phyloP scores from a whole-genome alignment of 2,113 vertebrate species.

The Hippopotamus amphibius region DNA sequence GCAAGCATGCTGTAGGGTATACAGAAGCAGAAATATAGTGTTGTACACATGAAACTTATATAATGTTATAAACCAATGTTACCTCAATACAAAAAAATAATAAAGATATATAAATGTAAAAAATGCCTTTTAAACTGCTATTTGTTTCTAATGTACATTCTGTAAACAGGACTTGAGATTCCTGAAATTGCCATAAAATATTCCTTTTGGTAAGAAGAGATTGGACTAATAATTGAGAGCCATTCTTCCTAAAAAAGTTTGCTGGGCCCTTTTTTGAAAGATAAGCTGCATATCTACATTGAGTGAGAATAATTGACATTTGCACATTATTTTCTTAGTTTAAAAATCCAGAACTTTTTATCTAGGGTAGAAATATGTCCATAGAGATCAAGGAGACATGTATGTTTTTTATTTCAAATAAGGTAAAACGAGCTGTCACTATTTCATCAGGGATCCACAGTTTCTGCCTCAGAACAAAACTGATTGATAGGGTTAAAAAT shows the following conservation, averaged over 20 bases:
- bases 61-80: neutral
- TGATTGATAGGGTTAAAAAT: neutral
- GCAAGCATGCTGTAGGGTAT: neutral
- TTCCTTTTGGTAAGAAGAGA: neutral
- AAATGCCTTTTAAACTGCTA: neutral
- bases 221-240: neutral
- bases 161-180: neutral
- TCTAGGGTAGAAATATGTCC: neutral
- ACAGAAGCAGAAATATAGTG: neutral
- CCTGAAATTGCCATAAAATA: neutral
- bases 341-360: neutral
- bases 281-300: neutral
- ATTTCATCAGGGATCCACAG: neutral
- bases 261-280: neutral
- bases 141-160: neutral
- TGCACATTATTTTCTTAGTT: neutral
- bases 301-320: slow-evolving; percentile 25
- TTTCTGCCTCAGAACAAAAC: neutral
- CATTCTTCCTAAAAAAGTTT: neutral
- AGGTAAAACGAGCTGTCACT: neutral
- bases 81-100: neutral
- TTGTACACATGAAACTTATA: neutral
- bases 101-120: neutral
- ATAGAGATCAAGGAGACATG: neutral
- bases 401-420: neutral